Evolutionary conservation across 92 coral and sea anemone species (phyloP), one percentile per base, ranked within the genome.

Genomic region (Epizoanthus illoricatus): DNA sequence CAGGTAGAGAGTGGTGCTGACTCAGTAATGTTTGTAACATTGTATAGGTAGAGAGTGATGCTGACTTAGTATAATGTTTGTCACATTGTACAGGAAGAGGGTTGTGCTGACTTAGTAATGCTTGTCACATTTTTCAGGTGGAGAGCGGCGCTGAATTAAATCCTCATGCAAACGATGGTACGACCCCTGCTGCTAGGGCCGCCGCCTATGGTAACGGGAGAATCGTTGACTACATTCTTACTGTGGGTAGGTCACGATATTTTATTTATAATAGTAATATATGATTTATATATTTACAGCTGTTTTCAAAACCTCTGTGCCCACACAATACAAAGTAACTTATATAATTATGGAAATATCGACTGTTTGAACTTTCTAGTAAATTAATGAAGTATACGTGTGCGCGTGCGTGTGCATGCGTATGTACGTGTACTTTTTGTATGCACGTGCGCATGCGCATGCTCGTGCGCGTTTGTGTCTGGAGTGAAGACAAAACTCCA

Each of bases 141-240:
- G 81, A 76, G 21, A 52, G 63, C 4, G 64, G 70, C 9, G 58
- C 39, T n/a, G 81, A 76, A 6, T 45, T 76, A 4, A 76, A 76
- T n/a, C 43, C 81, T 4, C 81, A 70, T 12, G 81, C 81, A 18
- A 76, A 7, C 24, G 81, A 76, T 11, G 71, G 71, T 10, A 62
- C 70, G n/a, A 76, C 81, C 9, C 81, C 81, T 12, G 69, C 69
- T 40, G 81, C 81, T 12, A 76, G 62, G 40, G 81, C 81, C 7
- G 81, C 81, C 65, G 19, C 71, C 17, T 61, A 43, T 69, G 81
- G 71, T 54, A 76, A 76, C 60, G 71, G 47, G 40, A 76, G 21
- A 5, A 63, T 76, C 40, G 69, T 76, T 12, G 81, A 76, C 42
- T 76, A 76, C 28, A 76, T 76, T 47, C 71, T 76, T 41, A 76